These are phyloP conservation scores for Synergus umbraculus DNA, from an alignment of 2,888 invertebrate genomes.

Conservation along the genomic window DNA sequence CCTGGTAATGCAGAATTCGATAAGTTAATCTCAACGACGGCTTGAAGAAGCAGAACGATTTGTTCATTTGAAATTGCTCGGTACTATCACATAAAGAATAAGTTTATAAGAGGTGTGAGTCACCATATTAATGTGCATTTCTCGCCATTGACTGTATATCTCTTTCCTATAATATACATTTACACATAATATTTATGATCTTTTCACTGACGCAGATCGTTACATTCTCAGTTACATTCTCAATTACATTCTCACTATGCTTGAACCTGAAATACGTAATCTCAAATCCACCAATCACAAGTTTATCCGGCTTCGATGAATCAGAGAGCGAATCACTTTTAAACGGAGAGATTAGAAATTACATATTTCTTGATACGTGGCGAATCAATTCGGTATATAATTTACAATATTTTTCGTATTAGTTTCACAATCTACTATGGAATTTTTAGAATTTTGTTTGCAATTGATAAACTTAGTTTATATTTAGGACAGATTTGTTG, in stretches of 20 bases:
- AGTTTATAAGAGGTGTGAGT: slow-evolving; percentile 24
- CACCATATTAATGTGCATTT: background rate
- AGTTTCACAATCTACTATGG: background rate
- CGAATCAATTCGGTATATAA: background rate
- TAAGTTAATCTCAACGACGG: slow-evolving; percentile 41
- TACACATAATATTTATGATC: slow-evolving; percentile 11
- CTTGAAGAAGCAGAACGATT: slow-evolving; percentile 16
- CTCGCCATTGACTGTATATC: background rate
- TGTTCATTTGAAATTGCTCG: slow-evolving; percentile 9
- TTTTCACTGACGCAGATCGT: background rate
- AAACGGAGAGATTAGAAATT: slow-evolving; percentile 22
- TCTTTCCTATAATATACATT: background rate
- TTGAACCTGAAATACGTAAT: background rate
- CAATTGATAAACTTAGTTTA: background rate
- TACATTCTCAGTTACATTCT: background rate
- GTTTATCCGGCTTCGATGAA: slow-evolving; percentile 30
- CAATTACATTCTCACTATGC: background rate
- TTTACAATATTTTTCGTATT: background rate
- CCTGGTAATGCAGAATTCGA: slow-evolving; percentile 44
- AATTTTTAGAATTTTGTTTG: background rate
- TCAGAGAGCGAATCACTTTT: slow-evolving; percentile 26
- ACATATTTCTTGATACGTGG: background rate
- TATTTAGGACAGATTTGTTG: background rate
- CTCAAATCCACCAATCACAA: background rate
- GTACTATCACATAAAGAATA: slow-evolving; percentile 3